Base-by-base conservation (phyloP, 2,888 invertebrate species). In the Eustalomyia histrio region DNA sequence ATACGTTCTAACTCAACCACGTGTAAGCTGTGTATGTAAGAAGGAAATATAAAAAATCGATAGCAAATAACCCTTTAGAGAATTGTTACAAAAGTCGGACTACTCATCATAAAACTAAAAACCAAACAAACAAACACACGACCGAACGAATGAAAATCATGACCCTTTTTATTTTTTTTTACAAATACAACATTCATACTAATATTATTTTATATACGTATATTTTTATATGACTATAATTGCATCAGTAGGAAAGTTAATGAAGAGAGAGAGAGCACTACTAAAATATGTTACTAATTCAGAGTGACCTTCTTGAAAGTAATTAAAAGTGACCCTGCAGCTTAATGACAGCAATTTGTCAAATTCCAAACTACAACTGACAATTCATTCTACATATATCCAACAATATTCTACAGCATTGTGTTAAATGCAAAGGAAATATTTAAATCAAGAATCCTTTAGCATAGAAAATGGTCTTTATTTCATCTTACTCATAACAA, bases 301-400 rank as follows among this genome's bases (percentile, higher is more conserved):
- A 79, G 83, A 79, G 73, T 84, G 85, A 85, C 89, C 88, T 89
- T 88, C 88, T 86, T 83, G 69, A 87, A 88, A 87, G 89, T 88
- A 88, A 88, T 88, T 88, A 88, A 88, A 87, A 87, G 85, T 86
- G 87, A 87, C 89, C 89, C 87, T 84, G 83, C 84, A 86, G 85
- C 85, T 85, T 87, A 88, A 88, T 87, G 88, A 79, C 84, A 83
- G 85, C 85, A 86, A 89, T 89, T 88, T 87, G 87, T 88, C 88
- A 87, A 73, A 84, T 83, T 78, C 83, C 71, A 29, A 69, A 64
- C 50, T 52, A 71, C 53, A 63, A 71, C 50, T 63, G 39, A 63
- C 67, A 55, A 67, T 67, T 67, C 53, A 39, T 67, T 61, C 29
- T 52, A 14, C 6, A 12, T 39, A 12, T 39, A 3, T 10, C 12